These are phyloP conservation scores for Sorex maritimensis DNA, from an alignment of 2,797 vertebrate genomes.

Conservation along the genomic window DNA sequence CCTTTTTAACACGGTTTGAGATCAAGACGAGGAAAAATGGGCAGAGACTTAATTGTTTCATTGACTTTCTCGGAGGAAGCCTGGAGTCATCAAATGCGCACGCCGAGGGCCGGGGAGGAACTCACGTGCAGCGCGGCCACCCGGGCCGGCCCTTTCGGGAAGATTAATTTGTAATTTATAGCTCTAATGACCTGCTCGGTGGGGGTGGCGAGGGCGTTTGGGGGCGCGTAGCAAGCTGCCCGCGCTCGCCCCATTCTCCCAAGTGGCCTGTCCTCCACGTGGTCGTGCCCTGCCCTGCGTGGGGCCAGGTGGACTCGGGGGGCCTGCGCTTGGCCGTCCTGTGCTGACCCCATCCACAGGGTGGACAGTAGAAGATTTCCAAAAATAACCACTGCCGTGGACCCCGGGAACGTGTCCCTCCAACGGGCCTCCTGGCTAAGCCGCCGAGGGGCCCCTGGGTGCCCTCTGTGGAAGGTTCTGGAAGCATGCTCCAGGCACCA, in stretches of 20 bases:
- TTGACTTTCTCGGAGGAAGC: conserved; percentile 87
- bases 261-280: neutral
- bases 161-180: conserved; percentile 80
- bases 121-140: neutral
- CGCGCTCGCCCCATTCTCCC: neutral
- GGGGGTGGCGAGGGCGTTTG: conserved; percentile 23
- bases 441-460: neutral
- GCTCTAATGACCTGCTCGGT: conserved; percentile 28
- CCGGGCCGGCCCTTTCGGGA: conserved; percentile 20
- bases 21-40: conserved; percentile 86
- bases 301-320: neutral
- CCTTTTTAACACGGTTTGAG: conserved; percentile 85
- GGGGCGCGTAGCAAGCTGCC: neutral
- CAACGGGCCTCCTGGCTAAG: neutral
- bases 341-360: neutral
- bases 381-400: fast-evolving
- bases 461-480: neutral
- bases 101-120: conserved; percentile 65
- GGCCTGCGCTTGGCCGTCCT: neutral
- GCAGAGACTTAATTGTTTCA: conserved; percentile 87
- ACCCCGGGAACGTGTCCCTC: neutral
- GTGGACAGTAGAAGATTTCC: neutral
- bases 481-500: neutral
- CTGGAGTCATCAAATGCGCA: conserved; percentile 84
- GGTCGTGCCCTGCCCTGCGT: fast-evolving